Evolutionary conservation across 2,797 vertebrate species (phyloP).

Genomic region (Gastrophryne carolinensis): DNA sequence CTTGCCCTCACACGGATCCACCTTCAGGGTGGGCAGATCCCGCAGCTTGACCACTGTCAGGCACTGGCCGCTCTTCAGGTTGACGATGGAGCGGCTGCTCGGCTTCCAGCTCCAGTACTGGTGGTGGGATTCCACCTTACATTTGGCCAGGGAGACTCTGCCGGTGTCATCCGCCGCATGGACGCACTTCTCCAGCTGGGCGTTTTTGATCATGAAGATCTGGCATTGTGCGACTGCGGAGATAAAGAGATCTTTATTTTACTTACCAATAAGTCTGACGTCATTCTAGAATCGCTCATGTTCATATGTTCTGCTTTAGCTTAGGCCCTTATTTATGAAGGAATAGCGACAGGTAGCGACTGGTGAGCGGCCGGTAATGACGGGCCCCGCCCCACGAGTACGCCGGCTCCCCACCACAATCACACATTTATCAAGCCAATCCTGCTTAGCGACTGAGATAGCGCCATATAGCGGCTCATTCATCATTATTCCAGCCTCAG

Average conservation of each 20-base stretch:
- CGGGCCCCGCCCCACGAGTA: too few species aligned
- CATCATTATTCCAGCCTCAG: too few species aligned
- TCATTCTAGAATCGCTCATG: too few species aligned
- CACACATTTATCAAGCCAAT: too few species aligned
- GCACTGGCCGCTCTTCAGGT: conserved; percentile 68
- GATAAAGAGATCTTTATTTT: background rate
- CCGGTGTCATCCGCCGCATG: conserved; percentile 51
- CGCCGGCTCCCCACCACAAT: too few species aligned
- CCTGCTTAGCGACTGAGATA: too few species aligned
- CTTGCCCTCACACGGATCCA: conserved; percentile 67
- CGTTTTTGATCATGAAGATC: conserved; percentile 77
- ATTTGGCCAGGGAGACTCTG: conserved; percentile 67
- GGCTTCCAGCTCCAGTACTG: conserved; percentile 77
- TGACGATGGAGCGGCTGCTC: conserved; percentile 61
- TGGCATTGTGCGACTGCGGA: conserved; percentile 58
- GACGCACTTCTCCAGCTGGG: conserved; percentile 73
- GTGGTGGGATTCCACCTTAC: conserved; percentile 59
- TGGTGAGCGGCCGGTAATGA: too few species aligned
- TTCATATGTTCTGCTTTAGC: too few species aligned
- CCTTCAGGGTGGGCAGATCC: conserved; percentile 65
- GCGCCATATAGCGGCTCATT: too few species aligned
- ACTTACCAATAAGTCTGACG: background rate
- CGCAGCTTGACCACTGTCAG: conserved; percentile 63
- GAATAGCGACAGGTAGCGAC: background rate
- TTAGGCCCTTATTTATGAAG: too few species aligned